These are phyloP conservation scores for Labia minor DNA, from an alignment of 2,888 invertebrate genomes.

Conservation along the genomic window DNA sequence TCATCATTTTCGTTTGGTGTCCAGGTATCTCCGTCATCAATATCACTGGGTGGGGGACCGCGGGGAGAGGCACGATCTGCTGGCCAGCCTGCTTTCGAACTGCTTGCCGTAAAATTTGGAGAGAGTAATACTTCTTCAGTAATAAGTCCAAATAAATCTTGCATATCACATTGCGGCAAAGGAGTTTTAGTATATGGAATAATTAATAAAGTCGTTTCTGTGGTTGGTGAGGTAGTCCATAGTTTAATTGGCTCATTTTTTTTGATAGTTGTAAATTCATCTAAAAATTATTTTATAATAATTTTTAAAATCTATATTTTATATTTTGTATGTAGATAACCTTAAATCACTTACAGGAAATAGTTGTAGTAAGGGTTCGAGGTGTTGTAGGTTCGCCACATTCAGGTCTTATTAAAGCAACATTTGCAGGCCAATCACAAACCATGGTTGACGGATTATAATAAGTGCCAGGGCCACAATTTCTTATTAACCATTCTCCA, in stretches of 20 bases:
- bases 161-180: background rate
- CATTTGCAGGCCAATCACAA: slow-evolving; percentile 54
- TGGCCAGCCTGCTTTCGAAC: background rate
- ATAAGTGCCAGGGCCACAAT: slow-evolving; percentile 52
- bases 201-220: background rate
- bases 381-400: slow-evolving; percentile 35
- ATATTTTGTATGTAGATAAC: background rate
- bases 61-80: background rate
- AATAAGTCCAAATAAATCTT: background rate
- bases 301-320: background rate
- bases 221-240: slow-evolving; percentile 22
- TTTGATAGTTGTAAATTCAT: background rate
- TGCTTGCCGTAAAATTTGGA: background rate
- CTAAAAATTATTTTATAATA: background rate
- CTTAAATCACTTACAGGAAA: background rate
- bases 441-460: slow-evolving; percentile 53
- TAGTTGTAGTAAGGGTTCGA: background rate
- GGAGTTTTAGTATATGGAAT: background rate
- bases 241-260: background rate
- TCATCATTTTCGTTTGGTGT: slow-evolving; percentile 8
- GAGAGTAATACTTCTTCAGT: background rate
- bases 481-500: slow-evolving; percentile 28
- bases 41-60: background rate
- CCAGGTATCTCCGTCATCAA: background rate
- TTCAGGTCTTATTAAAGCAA: slow-evolving; percentile 47